phyloP scores from a whole-genome alignment of 2,113 vertebrate species.

The Cheilinus undulatus region DNA sequence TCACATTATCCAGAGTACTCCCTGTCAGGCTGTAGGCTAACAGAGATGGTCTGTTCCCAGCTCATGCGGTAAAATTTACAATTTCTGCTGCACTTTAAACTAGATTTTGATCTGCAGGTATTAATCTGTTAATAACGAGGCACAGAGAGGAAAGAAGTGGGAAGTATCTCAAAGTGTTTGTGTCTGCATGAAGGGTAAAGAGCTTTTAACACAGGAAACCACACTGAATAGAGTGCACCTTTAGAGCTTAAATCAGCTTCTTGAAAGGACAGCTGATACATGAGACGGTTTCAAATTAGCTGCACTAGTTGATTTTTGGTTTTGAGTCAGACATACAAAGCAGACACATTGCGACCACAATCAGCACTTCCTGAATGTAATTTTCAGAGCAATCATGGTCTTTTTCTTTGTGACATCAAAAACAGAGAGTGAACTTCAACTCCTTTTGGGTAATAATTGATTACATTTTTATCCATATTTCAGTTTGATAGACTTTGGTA shows the following conservation, averaged over 20 bases:
- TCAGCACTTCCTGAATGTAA: not conserved
- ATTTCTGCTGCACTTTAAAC: too few species aligned
- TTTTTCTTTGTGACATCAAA: not conserved
- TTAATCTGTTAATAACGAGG: too few species aligned
- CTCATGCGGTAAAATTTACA: too few species aligned
- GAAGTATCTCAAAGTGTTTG: not conserved
- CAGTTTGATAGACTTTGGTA: not conserved
- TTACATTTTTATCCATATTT: not conserved
- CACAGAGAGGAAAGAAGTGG: too few species aligned
- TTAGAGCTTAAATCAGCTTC: not conserved
- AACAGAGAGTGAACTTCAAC: too few species aligned
- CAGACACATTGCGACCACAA: too few species aligned
- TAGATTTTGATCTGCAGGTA: too few species aligned
- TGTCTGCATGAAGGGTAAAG: not conserved
- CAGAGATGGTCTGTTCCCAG: not conserved
- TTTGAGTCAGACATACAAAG: not conserved
- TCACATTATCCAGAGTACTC: constrained; percentile 18
- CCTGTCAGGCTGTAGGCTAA: not conserved
- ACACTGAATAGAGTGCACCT: not conserved
- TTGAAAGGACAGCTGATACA: not conserved
- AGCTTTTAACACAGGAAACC: constrained; percentile 43
- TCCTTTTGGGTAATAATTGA: not conserved
- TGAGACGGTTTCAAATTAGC: not conserved
- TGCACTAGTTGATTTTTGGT: not conserved
- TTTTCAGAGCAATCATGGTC: not conserved